Percentiles rank a stretch among this genome's conserved stretches.
These are phyloP conservation scores for Scolopax mira DNA, from an alignment of 2,113 vertebrate genomes.

Conservation along the genomic window DNA sequence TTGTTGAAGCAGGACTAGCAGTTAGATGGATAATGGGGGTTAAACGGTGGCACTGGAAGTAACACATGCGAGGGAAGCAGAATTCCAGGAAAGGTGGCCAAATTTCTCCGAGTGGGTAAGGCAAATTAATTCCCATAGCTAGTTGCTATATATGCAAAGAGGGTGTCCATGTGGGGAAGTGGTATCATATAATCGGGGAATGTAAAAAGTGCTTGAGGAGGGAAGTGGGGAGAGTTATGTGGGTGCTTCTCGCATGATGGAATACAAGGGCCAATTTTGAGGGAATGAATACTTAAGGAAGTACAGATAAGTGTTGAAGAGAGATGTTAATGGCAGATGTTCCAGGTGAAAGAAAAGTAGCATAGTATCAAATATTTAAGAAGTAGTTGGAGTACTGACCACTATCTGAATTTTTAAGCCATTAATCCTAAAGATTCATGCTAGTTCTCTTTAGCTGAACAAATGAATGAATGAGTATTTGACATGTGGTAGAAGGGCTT, in stretches of 20 bases:
- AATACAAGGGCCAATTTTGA: neutral
- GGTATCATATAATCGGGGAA: neutral
- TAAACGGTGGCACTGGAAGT: neutral
- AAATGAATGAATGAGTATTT: neutral
- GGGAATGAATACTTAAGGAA: neutral
- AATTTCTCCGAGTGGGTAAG: neutral
- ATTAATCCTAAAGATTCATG: neutral
- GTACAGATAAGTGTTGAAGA: neutral
- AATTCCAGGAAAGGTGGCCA: neutral
- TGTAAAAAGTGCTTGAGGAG: neutral
- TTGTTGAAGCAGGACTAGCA: neutral
- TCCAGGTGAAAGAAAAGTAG: slow-evolving; percentile 32
- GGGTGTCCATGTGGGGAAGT: neutral
- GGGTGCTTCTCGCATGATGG: neutral
- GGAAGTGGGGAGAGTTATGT: neutral
- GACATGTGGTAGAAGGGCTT: neutral
- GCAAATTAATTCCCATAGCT: neutral
- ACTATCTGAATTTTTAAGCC: neutral
- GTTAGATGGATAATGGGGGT: neutral
- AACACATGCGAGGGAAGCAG: neutral
- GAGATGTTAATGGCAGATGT: slow-evolving; percentile 18
- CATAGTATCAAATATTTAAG: slow-evolving; percentile 36
- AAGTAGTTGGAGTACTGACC: neutral
- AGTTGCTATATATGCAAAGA: neutral
- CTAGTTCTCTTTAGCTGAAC: neutral